Conservation (phyloP, 2,797 vertebrate species). For the Dermochelys coriacea region DNA sequence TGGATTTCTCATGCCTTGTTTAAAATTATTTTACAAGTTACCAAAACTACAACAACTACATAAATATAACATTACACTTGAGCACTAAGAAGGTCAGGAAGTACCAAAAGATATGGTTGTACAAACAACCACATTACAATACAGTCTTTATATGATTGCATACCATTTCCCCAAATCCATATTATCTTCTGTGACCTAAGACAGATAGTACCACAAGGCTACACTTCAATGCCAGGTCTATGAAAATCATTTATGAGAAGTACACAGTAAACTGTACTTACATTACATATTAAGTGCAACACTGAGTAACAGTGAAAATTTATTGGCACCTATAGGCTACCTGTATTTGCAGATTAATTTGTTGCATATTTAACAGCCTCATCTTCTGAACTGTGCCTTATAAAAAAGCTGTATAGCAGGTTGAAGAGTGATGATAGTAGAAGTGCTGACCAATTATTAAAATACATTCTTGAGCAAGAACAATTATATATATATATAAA, state of each 20-base stretch:
- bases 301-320: constrained; percentile 12
- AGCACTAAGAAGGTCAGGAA: not conserved
- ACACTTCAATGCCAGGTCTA: not conserved
- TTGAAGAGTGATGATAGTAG: not conserved
- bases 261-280: not conserved
- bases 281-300: not conserved
- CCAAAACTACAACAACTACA: not conserved
- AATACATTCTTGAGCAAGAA: not conserved
- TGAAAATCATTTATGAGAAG: not conserved
- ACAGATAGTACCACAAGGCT: not conserved
- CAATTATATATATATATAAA: not conserved
- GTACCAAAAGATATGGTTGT: not conserved
- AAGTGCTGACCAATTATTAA: not conserved
- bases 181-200: not conserved
- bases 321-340: not conserved
- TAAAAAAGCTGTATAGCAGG: not conserved
- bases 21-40: not conserved
- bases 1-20: accelerated
- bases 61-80: not conserved
- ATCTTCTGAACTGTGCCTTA: not conserved
- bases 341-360: not conserved
- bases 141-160: not conserved
- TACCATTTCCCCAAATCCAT: not conserved
- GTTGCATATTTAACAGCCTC: not conserved
- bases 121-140: not conserved